phyloP scores from a whole-genome alignment of 2,888 invertebrate genomes.

The Lycia hirtaria region DNA sequence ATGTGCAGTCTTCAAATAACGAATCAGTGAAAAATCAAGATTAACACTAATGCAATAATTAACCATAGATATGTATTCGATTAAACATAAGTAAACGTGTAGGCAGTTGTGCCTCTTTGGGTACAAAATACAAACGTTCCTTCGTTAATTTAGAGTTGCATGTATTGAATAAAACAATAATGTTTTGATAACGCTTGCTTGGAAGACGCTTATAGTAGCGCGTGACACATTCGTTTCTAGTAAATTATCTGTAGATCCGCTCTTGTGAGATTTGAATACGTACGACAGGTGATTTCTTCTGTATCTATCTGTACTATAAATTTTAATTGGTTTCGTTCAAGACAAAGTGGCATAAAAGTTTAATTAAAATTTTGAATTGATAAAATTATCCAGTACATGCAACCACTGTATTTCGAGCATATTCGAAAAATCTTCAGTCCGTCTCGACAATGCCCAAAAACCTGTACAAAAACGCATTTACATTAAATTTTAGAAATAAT shows the following conservation, averaged over 20 bases:
- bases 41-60: conserved; percentile 62
- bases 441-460: conserved; percentile 14
- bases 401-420: neutral
- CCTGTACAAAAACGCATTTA: conserved; percentile 8
- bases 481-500: neutral
- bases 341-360: no score
- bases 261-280: no score
- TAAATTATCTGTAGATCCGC: no score
- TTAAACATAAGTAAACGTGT: conserved; percentile 17
- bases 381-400: conserved; percentile 4
- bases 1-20: conserved; percentile 74
- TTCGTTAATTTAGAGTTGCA: neutral
- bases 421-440: conserved; percentile 9
- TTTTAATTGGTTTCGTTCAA: no score
- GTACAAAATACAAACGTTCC: neutral
- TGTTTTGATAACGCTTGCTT: neutral
- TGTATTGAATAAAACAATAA: neutral
- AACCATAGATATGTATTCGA: conserved; percentile 74
- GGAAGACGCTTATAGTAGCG: neutral
- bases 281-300: no score
- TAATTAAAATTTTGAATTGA: neutral
- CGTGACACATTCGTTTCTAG: neutral
- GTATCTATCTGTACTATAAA: no score
- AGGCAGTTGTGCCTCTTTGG: conserved; percentile 2
- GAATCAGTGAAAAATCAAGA: conserved; percentile 59